These are phyloP conservation scores for Phrynosoma blainvillii DNA, from an alignment of 2,113 vertebrate species.

Conservation along the genomic window DNA sequence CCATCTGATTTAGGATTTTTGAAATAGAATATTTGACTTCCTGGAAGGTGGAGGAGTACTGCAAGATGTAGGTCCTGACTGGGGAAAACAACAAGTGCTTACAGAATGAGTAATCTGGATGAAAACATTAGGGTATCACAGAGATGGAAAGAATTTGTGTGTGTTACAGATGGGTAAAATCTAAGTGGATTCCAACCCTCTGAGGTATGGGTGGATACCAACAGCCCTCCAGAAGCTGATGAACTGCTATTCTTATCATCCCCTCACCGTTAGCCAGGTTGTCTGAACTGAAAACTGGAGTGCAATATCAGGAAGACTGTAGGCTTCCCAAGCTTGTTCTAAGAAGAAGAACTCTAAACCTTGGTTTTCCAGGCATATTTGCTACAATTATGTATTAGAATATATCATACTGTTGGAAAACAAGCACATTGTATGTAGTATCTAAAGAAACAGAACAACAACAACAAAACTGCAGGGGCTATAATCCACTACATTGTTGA, in stretches of 20 bases:
- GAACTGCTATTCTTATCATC: too few relatives aligned
- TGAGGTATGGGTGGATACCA: too few relatives aligned
- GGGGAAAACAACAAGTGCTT: background rate
- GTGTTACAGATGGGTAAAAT: background rate
- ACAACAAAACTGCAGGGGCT: background rate
- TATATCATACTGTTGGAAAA: background rate
- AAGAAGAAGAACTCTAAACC: too few relatives aligned
- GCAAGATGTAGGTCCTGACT: background rate
- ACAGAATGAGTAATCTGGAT: background rate
- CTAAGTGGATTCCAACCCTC: background rate
- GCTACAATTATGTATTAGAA: background rate
- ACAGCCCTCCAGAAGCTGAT: too few relatives aligned
- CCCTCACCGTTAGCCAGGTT: too few relatives aligned
- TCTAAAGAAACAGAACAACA: background rate
- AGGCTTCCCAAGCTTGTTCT: too few relatives aligned
- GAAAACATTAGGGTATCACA: background rate
- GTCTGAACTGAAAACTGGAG: too few relatives aligned
- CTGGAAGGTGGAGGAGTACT: too few relatives aligned
- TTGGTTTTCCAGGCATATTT: conserved; percentile 36
- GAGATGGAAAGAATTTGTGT: background rate
- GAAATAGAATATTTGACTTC: background rate
- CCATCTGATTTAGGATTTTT: background rate
- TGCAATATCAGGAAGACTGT: too few relatives aligned
- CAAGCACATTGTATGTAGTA: background rate
- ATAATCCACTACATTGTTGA: background rate